Evolutionary conservation across 2,113 vertebrate genomes (phyloP).

Genomic region (Nematolebias whitei): DNA sequence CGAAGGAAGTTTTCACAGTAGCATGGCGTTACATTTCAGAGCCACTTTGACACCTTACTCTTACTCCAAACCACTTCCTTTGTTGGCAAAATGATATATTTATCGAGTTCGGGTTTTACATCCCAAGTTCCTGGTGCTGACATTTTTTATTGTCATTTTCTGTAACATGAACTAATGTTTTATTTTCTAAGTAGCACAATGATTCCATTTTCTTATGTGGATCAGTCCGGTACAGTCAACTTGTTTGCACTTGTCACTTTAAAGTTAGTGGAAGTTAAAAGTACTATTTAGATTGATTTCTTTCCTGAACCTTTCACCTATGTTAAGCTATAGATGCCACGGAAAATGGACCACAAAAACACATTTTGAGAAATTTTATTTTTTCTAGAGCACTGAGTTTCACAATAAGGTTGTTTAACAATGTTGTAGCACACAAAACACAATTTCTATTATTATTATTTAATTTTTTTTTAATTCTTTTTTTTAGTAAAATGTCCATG

Average conservation of each 20-base stretch:
- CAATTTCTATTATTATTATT: neutral
- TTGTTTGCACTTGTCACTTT: conserved; percentile 76
- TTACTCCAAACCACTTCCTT: neutral
- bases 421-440: conserved; percentile 21
- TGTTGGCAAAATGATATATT: conserved; percentile 58
- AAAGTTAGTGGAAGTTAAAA: conserved; percentile 5
- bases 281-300: neutral
- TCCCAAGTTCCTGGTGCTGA: conserved; percentile 46
- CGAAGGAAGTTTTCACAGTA: conserved; percentile 7
- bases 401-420: neutral
- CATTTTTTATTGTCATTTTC: conserved; percentile 10
- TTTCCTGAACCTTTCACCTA: too few species aligned
- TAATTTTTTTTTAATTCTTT: conserved; percentile 15
- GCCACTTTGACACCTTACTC: conserved; percentile 23
- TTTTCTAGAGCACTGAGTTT: conserved; percentile 13
- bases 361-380: neutral
- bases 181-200: conserved; percentile 38
- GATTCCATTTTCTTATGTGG: conserved; percentile 14
- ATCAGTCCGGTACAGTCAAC: conserved; percentile 19
- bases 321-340: too few species aligned
- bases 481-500: conserved; percentile 9
- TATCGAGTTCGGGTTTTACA: conserved; percentile 40
- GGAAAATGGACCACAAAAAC: neutral
- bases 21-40: neutral
- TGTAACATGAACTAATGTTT: conserved; percentile 27